phyloP scores from a whole-genome alignment of 2,113 vertebrate genomes.

The Bombycilla garrulus region DNA sequence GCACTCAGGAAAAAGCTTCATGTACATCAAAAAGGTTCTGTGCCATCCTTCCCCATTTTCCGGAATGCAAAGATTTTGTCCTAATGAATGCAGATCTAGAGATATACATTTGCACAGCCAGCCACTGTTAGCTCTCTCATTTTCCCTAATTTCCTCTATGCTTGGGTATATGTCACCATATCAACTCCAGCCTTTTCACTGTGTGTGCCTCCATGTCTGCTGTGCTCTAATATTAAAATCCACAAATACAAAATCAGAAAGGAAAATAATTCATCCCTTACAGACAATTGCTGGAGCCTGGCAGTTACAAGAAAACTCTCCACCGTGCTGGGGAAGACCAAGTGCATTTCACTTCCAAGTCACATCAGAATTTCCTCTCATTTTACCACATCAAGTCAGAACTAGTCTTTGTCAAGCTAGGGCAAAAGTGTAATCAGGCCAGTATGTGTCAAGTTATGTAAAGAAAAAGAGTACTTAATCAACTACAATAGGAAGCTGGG shows the following conservation, averaged over 20 bases:
- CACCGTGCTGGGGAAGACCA: neutral
- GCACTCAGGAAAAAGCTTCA: neutral
- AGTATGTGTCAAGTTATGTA: slow-evolving; percentile 18
- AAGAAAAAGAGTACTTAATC: slow-evolving; percentile 3
- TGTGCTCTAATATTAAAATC: neutral
- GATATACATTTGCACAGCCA: neutral
- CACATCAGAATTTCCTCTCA: neutral
- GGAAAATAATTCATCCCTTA: neutral
- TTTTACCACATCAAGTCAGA: slow-evolving; percentile 29
- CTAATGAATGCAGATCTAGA: neutral
- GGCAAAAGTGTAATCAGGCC: slow-evolving; percentile 1
- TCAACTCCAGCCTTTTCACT: accelerated
- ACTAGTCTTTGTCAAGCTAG: neutral
- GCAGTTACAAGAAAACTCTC: neutral
- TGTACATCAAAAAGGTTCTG: neutral
- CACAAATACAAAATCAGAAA: neutral
- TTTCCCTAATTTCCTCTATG: neutral
- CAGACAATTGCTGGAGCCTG: neutral
- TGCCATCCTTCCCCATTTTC: neutral
- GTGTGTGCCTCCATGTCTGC: neutral
- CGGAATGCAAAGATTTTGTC: neutral
- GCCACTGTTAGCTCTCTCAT: neutral
- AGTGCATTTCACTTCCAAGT: neutral
- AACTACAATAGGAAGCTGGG: slow-evolving; percentile 4
- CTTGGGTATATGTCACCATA: accelerated